Conservation (phyloP, 1,140 invertebrate genomes). For the Stegodyphus dumicola region DNA sequence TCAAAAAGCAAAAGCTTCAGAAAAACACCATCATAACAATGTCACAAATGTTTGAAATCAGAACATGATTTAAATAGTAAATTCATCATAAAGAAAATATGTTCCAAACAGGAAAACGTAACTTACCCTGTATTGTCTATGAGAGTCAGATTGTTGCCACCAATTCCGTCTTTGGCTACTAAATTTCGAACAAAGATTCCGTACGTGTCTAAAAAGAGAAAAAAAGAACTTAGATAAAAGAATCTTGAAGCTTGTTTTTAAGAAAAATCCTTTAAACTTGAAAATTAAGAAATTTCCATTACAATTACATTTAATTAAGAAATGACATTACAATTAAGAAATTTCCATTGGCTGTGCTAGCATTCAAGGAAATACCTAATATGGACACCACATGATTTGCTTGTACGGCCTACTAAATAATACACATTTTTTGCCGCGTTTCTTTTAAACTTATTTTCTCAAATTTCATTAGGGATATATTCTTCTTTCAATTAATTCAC, state of each 20-base stretch:
- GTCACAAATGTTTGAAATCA: neutral
- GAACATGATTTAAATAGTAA: neutral
- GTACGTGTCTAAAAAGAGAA: conserved; percentile 72
- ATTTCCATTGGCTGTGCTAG: too few relatives aligned
- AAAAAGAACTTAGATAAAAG: neutral
- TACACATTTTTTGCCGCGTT: too few relatives aligned
- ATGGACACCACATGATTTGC: too few relatives aligned
- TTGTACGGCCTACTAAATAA: too few relatives aligned
- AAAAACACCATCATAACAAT: neutral
- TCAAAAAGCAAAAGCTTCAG: neutral
- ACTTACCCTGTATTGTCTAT: conserved; percentile 61
- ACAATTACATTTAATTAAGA: too few relatives aligned
- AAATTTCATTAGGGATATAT: too few relatives aligned
- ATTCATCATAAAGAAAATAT: neutral
- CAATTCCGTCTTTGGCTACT: conserved; percentile 86
- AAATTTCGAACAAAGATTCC: conserved; percentile 93
- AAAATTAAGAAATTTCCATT: too few relatives aligned
- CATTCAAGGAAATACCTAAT: too few relatives aligned
- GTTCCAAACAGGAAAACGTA: neutral
- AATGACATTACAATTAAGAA: too few relatives aligned
- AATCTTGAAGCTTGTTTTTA: neutral
- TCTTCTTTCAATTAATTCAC: too few relatives aligned
- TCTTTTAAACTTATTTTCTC: too few relatives aligned
- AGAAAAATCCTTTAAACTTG: neutral
- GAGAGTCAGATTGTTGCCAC: conserved; percentile 58